These are phyloP conservation scores for Iselma pallidipennis DNA, from an alignment of 2,888 invertebrate species.

Conservation along the genomic window DNA sequence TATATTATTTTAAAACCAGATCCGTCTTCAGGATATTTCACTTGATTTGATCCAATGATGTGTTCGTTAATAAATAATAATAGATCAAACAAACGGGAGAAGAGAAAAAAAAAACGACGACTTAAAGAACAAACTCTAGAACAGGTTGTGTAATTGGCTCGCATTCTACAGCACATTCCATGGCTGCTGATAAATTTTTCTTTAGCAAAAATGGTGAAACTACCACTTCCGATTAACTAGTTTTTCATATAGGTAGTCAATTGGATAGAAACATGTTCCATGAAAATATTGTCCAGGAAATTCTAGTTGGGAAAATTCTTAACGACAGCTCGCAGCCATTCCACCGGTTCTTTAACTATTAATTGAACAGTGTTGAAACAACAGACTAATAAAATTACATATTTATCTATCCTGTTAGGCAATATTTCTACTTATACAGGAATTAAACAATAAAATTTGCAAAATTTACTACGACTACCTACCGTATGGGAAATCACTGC, in stretches of 20 bases:
- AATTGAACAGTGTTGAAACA: too few species aligned
- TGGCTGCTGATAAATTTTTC: neutral
- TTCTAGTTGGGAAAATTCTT: neutral
- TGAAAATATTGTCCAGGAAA: neutral
- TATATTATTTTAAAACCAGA: slow-evolving; percentile 1
- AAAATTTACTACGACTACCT: too few species aligned
- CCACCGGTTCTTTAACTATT: neutral
- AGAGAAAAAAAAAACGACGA: neutral
- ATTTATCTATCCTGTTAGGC: too few species aligned
- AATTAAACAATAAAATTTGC: too few species aligned
- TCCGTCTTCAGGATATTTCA: neutral
- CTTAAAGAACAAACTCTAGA: neutral
- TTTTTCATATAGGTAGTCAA: too few species aligned
- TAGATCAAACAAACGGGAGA: neutral
- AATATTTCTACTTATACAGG: too few species aligned
- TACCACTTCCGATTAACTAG: neutral
- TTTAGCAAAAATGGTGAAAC: neutral
- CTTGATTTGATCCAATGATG: neutral
- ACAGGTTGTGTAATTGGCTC: neutral
- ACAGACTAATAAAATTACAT: too few species aligned
- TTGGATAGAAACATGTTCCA: neutral
- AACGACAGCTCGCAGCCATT: neutral
- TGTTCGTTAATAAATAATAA: too few species aligned
- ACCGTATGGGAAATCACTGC: too few species aligned
- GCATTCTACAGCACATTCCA: neutral